These are phyloP conservation scores for Sebastes iracundus DNA, from an alignment of 2,797 vertebrate species.

Conservation along the genomic window DNA sequence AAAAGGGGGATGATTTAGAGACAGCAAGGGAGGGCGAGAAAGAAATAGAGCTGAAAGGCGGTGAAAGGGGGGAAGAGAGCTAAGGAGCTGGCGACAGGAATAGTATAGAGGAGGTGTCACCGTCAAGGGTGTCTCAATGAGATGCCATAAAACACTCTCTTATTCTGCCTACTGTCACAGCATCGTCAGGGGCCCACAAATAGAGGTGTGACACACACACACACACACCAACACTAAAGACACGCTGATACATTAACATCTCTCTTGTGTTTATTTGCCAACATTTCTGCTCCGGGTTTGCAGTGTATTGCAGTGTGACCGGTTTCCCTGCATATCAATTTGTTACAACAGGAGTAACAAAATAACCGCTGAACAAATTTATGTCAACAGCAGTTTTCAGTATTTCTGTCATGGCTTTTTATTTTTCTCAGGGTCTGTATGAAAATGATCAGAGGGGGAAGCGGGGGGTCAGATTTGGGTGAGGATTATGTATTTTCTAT, in stretches of 20 bases:
- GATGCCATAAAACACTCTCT: constrained; percentile 74
- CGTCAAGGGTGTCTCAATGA: constrained; percentile 78
- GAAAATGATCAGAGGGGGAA: not conserved
- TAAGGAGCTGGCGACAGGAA: constrained; percentile 62
- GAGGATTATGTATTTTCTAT: not conserved
- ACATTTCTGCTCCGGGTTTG: constrained; percentile 10
- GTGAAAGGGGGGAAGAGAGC: constrained; percentile 42
- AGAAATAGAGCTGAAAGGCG: constrained; percentile 60
- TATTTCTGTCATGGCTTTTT: not conserved
- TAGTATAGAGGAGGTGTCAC: constrained; percentile 73
- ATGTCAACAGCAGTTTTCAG: not conserved
- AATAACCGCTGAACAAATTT: constrained; percentile 4
- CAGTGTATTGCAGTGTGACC: not conserved
- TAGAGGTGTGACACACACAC: constrained; percentile 39
- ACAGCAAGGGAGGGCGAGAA: constrained; percentile 26
- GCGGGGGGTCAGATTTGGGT: not conserved
- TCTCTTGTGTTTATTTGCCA: constrained; percentile 46
- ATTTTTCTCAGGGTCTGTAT: not conserved
- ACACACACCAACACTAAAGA: constrained; percentile 1
- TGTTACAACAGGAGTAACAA: constrained; percentile 6
- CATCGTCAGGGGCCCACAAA: constrained; percentile 36
- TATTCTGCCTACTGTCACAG: constrained; percentile 71
- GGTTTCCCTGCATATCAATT: constrained; percentile 22
- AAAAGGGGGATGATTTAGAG: constrained; percentile 66
- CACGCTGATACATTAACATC: constrained; percentile 42